Percentiles rank a stretch among this genome's conserved stretches.
phyloP scores from a whole-genome alignment of 2,113 vertebrate genomes.

The Prunella himalayana region DNA sequence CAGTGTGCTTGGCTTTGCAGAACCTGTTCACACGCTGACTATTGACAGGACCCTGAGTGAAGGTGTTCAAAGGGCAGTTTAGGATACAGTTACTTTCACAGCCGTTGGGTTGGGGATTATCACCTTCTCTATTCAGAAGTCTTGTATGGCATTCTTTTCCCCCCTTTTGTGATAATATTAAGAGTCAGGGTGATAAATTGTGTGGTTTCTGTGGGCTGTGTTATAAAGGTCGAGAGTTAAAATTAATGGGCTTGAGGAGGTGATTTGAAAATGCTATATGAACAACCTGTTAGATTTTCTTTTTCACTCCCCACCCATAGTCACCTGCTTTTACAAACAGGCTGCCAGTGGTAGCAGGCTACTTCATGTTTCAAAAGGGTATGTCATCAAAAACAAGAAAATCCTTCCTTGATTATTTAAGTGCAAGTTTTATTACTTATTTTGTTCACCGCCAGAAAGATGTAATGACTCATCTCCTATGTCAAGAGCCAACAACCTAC shows the following conservation, averaged over 20 bases:
- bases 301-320: neutral
- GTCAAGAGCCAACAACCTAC: neutral
- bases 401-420: neutral
- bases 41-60: neutral
- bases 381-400: neutral
- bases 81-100: neutral
- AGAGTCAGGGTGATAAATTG: neutral
- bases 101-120: accelerated
- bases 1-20: neutral
- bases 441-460: neutral
- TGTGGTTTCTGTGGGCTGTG: neutral
- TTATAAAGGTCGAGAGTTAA: neutral
- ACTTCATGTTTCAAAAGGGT: neutral
- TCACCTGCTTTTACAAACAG: constrained; percentile 22
- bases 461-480: neutral
- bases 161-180: neutral
- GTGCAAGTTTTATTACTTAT: neutral
- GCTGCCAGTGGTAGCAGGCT: neutral
- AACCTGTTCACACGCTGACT: neutral
- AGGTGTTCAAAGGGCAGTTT: neutral
- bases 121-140: neutral
- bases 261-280: neutral
- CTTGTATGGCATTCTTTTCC: neutral
- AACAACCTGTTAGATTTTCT: constrained; percentile 1
- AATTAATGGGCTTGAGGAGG: neutral